These are phyloP conservation scores for Hymenochirus boettgeri DNA, from an alignment of 2,113 vertebrate species.

Conservation along the genomic window DNA sequence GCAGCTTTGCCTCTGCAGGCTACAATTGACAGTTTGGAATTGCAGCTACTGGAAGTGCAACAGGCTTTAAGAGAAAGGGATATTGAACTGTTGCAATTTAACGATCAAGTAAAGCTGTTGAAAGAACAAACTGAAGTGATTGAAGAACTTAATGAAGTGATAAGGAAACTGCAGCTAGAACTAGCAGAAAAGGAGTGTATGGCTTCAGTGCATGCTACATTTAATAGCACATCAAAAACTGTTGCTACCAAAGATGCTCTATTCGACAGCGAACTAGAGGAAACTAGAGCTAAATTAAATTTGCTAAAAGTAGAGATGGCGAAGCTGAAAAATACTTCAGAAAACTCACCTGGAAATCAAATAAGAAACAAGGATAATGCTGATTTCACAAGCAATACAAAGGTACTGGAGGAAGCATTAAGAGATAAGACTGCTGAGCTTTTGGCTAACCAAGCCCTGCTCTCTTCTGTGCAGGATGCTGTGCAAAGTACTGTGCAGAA, in stretches of 20 bases:
- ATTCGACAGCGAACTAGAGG: not conserved
- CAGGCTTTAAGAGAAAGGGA: slow-evolving; percentile 65
- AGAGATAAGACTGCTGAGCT: slow-evolving; percentile 57
- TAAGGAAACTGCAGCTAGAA: slow-evolving; percentile 85
- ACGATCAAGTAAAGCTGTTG: slow-evolving; percentile 58
- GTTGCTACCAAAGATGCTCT: slow-evolving; percentile 42
- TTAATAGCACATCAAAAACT: slow-evolving; percentile 57
- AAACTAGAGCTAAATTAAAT: slow-evolving; percentile 63
- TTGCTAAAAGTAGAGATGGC: slow-evolving; percentile 64
- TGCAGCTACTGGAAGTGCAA: slow-evolving; percentile 67
- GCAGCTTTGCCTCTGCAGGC: slow-evolving; percentile 49
- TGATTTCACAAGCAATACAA: slow-evolving; percentile 36
- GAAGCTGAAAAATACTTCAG: slow-evolving; percentile 57
- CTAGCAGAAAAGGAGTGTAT: slow-evolving; percentile 76
- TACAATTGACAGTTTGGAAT: slow-evolving; percentile 43
- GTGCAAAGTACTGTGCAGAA: slow-evolving; percentile 49
- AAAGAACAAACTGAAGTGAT: slow-evolving; percentile 67
- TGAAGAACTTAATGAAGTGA: slow-evolving; percentile 83
- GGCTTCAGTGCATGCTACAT: slow-evolving; percentile 43
- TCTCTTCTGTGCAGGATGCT: slow-evolving; percentile 64
- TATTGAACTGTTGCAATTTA: slow-evolving; percentile 60
- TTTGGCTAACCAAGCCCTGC: slow-evolving; percentile 58
- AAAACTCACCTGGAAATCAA: too few species aligned
- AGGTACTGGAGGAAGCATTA: slow-evolving; percentile 49
- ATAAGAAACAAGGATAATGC: slow-evolving; percentile 55